Conservation (phyloP, 23 tunicate species). For the Ciona savignyi region DNA sequence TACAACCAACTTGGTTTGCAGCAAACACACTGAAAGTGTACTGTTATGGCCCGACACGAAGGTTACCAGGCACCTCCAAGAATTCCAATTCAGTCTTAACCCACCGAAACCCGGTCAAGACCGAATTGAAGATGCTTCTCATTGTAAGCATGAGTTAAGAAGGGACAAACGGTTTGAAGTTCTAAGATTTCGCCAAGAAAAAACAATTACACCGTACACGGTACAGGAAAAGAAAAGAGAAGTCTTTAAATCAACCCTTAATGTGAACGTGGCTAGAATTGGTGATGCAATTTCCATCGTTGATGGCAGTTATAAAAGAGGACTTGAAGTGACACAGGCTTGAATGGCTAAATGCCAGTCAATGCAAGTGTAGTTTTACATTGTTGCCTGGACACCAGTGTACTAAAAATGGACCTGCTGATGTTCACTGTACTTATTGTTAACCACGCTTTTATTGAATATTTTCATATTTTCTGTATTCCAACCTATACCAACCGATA, state of each 20-base stretch:
- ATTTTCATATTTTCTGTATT: no score
- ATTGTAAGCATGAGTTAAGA: slow-evolving; percentile 13
- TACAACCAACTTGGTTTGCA: slow-evolving; percentile 6
- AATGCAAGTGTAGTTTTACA: no score
- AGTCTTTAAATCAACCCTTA: slow-evolving; percentile 11
- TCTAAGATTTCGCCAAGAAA: slow-evolving; percentile 22
- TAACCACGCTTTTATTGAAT: no score
- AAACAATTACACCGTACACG: slow-evolving; percentile 23
- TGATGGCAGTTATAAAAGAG: slow-evolving; percentile 21
- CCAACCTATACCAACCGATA: no score
- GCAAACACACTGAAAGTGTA: slow-evolving; percentile 30
- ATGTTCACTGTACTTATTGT: no score
- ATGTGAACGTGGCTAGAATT: slow-evolving; percentile 1
- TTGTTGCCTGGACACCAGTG: no score
- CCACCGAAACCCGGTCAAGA: slow-evolving; percentile 27
- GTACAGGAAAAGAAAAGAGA: slow-evolving; percentile 3
- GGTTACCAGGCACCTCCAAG: slow-evolving; percentile 10
- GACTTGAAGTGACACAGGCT: slow-evolving; percentile 23
- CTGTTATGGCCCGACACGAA: slow-evolving; percentile 33
- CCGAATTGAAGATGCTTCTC: slow-evolving; percentile 23
- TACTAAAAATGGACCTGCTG: no score
- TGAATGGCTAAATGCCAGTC: no score
- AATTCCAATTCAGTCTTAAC: slow-evolving; percentile 23
- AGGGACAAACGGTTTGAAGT: slow-evolving; percentile 15
- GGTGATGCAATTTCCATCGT: slow-evolving; percentile 4